A percentile compares a stretch with the other conserved stretches of the same genome.
phyloP scores from a whole-genome alignment of 2,113 vertebrate genomes.

The Ploceus nigricollis region DNA sequence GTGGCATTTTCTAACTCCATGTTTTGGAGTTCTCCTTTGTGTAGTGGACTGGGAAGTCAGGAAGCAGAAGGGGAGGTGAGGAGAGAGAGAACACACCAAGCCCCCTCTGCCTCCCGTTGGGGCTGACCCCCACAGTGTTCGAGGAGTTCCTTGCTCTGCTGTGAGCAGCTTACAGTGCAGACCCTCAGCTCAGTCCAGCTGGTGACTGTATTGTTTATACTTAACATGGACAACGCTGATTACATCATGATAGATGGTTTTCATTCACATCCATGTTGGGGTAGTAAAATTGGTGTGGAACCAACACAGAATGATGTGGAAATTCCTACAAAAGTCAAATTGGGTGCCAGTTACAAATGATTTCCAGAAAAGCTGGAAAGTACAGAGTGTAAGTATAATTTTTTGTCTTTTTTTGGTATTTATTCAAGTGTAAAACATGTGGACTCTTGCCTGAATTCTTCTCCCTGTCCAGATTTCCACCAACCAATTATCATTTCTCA shows the following conservation, averaged over 20 bases:
- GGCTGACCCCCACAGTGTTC: not conserved
- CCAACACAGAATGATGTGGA: conserved; percentile 1
- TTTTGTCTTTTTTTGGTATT: conserved; percentile 33
- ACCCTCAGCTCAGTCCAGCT: not conserved
- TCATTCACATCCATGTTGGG: not conserved
- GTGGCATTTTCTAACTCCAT: not conserved
- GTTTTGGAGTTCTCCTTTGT: not conserved
- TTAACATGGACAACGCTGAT: not conserved
- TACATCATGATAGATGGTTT: conserved; percentile 2
- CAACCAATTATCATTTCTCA: conserved; percentile 39
- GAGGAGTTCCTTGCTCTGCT: not conserved
- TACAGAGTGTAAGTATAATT: not conserved
- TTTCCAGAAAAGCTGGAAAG: conserved; percentile 57
- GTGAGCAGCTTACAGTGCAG: not conserved
- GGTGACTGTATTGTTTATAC: not conserved
- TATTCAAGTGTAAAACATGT: conserved; percentile 47
- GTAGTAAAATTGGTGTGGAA: conserved; percentile 24
- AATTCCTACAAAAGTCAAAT: conserved; percentile 42
- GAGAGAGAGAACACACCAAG: not conserved
- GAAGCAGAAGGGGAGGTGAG: not conserved
- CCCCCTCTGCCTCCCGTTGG: accelerated
- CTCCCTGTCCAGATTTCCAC: conserved; percentile 23
- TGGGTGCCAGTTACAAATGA: conserved; percentile 36
- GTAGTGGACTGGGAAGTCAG: not conserved
- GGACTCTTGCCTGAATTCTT: conserved; percentile 2